A percentile compares a stretch with the other conserved stretches of the same genome.
These are phyloP conservation scores for Bucorvus abyssinicus DNA, from an alignment of 2,797 vertebrate species.

Conservation along the genomic window DNA sequence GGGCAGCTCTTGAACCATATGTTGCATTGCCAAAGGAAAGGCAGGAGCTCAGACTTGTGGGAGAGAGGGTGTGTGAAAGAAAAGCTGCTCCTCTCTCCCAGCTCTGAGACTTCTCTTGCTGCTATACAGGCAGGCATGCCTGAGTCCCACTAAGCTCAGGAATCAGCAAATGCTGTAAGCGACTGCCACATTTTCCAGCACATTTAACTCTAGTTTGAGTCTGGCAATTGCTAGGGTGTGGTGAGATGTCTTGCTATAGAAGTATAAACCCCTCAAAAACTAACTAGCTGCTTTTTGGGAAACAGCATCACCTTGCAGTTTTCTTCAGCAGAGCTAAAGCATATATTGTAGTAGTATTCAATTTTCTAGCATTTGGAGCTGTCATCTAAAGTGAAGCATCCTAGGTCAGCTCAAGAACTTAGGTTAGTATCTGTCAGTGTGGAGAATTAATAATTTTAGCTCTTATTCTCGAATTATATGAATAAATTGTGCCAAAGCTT, in stretches of 20 bases:
- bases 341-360: neutral
- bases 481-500: slow-evolving; percentile 21
- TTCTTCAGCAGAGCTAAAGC: neutral
- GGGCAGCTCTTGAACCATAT: neutral
- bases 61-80: neutral
- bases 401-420: slow-evolving; percentile 3
- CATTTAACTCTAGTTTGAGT: slow-evolving; percentile 6
- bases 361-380: neutral
- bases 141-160: neutral
- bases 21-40: neutral
- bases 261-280: neutral
- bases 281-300: neutral
- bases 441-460: neutral
- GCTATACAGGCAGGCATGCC: neutral
- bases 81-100: slow-evolving; percentile 1
- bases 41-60: slow-evolving; percentile 19
- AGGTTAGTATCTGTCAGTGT: neutral
- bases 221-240: neutral
- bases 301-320: neutral
- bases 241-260: neutral
- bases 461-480: neutral
- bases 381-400: neutral
- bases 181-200: neutral
- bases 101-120: neutral
- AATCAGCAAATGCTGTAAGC: slow-evolving; percentile 1